Evolutionary conservation across 2,888 invertebrate genomes (phyloP), one percentile per base, ranked within the genome.

Genomic region (Carabus problematicus): DNA sequence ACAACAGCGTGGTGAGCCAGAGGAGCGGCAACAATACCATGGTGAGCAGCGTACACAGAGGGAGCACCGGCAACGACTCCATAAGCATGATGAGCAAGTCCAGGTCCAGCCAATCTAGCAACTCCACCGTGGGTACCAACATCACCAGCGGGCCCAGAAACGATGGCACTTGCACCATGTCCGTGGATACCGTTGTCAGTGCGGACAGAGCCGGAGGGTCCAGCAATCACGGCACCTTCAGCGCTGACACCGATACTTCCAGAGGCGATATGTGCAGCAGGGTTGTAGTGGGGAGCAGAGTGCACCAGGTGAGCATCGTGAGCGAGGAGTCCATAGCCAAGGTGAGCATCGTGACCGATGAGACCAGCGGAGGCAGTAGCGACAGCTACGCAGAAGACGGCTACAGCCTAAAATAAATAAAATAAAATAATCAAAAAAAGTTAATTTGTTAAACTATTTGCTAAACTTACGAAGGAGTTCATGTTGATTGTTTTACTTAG

Each of bases 11-110:
- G 29, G 29, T 29, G 29, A 29, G 29, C 29, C 29, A 29, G 29
- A 52, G 52, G 52, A 52, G 52, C 52, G 11, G 16, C 52, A 52
- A 18, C 16, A 11, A 52, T 6, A 18, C 52, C 52, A 52, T 52
- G 47, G 16, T 47, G 52, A 9, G 14, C 52, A 52, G 52, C n/a
- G 47, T 47, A n/a, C 7, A 77, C 0, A 80, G 82, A 0, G 75
- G 77, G 47, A 16, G 47, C 47, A 47, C n/a, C n/a, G n/a, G 16
- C 11, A 11, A 14, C 7, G 9, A 16, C 47, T 11, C 8, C 47
- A n/a, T 47, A n/a, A 47, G 47, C 47, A 47, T 47, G 47, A 11
- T 47, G 47, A 7, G 12, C 47, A 11, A 16, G 12, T 14, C 47
- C 47, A 16, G 47, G 47, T 7, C 47, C 47, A n/a, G 47, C 7